phyloP scores from a whole-genome alignment of 2,797 vertebrate genomes.

The Smutsia temminckii region DNA sequence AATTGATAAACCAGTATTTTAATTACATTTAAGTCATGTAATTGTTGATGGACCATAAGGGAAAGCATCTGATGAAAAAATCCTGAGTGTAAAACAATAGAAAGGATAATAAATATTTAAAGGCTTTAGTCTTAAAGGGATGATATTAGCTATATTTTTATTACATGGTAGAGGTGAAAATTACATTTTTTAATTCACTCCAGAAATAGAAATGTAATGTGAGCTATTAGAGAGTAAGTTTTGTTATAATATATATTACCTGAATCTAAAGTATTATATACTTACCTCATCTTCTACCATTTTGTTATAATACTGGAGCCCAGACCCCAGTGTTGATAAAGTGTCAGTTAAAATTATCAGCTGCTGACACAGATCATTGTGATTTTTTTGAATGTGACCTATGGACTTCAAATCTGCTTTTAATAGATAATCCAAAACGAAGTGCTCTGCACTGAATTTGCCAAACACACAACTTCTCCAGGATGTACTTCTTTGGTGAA shows the following conservation, averaged over 20 bases:
- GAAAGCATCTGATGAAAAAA: conserved; percentile 1
- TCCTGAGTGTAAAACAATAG: background rate
- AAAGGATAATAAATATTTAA: background rate
- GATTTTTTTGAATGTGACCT: background rate
- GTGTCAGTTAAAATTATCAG: background rate
- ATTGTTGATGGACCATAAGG: background rate
- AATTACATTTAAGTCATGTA: background rate
- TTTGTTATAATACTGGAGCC: background rate
- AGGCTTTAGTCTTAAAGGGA: conserved; percentile 23
- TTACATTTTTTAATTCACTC: conserved; percentile 33
- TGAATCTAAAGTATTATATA: background rate
- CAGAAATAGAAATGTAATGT: conserved; percentile 20
- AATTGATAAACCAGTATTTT: conserved; percentile 18
- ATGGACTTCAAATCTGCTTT: conserved; percentile 21
- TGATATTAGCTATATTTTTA: conserved; percentile 16
- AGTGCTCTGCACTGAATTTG: background rate
- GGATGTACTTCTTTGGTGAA: background rate
- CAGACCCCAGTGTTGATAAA: background rate
- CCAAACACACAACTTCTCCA: background rate
- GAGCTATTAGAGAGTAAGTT: background rate
- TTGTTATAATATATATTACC: background rate
- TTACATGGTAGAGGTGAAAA: background rate
- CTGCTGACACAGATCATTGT: background rate
- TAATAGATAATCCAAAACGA: background rate
- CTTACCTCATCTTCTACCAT: background rate